phyloP scores from a whole-genome alignment of 1,140 invertebrate species.

The Propsilocerus akamusi region DNA sequence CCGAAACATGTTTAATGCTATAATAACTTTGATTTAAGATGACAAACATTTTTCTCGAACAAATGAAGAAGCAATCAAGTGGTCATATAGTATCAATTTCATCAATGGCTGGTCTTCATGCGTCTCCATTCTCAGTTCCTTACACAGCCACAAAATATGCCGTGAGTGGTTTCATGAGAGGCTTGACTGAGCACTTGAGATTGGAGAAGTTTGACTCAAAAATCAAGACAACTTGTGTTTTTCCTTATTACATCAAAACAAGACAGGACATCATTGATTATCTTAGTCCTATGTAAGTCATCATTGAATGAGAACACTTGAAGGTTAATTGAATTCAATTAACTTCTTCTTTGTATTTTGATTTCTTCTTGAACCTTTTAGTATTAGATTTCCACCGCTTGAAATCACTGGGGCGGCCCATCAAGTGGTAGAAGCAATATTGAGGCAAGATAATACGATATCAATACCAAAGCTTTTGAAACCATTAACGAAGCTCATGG shows the following conservation, averaged over 20 bases:
- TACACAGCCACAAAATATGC: constrained; percentile 22
- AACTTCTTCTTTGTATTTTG: neutral
- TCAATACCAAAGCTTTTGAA: too few relatives aligned
- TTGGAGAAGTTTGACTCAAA: constrained; percentile 19
- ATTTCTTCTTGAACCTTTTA: neutral
- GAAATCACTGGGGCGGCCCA: neutral
- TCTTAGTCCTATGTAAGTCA: neutral
- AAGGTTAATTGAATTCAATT: too few relatives aligned
- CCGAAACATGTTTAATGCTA: neutral
- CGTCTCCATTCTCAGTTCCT: constrained; percentile 18
- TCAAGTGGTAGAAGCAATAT: neutral
- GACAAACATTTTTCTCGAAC: constrained; percentile 20
- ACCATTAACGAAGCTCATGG: too few relatives aligned
- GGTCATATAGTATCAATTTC: constrained; percentile 21
- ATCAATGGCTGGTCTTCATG: constrained; percentile 13
- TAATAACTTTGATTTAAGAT: constrained; percentile 10
- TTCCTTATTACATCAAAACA: constrained; percentile 19
- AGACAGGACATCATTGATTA: constrained; percentile 5
- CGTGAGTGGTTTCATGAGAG: constrained; percentile 21
- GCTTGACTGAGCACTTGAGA: constrained; percentile 15
- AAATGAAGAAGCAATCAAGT: constrained; percentile 18
- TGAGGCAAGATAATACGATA: neutral
- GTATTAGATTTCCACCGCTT: neutral
- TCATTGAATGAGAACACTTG: neutral
- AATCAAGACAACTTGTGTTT: constrained; percentile 17